Evolutionary conservation across 2,888 invertebrate species (phyloP).

Genomic region (Urechis unicinctus): DNA sequence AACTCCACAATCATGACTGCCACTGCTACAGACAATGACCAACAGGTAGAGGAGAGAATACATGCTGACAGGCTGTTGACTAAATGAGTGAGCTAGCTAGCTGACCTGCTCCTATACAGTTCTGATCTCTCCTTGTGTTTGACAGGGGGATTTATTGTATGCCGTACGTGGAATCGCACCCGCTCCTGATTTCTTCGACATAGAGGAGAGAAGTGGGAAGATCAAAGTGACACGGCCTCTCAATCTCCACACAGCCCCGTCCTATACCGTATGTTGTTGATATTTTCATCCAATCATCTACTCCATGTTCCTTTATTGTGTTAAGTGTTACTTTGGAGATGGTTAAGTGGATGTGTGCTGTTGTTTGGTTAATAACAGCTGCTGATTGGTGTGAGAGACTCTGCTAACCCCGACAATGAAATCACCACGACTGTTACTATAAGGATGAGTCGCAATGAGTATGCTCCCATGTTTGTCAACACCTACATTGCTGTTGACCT

Average conservation of each 20-base stretch:
- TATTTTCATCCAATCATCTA: background rate
- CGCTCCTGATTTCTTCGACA: constrained; percentile 18
- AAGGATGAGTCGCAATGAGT: constrained; percentile 31
- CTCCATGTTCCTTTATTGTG: no score
- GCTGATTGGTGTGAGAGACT: constrained; percentile 18
- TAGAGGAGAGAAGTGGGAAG: constrained; percentile 12
- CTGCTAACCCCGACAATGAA: constrained; percentile 16
- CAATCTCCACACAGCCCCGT: constrained; percentile 23
- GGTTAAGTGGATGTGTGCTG: no score
- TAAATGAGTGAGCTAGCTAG: no score
- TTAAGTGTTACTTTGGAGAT: no score
- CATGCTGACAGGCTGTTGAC: no score
- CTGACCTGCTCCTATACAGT: no score
- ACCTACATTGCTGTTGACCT: constrained; percentile 24
- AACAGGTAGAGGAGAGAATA: no score
- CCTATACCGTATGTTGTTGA: constrained; percentile 32
- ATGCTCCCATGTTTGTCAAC: constrained; percentile 20
- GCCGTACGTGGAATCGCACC: constrained; percentile 19
- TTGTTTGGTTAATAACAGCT: constrained; percentile 10
- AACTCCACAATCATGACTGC: constrained; percentile 27
- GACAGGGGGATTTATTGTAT: constrained; percentile 2
- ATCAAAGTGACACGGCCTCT: constrained; percentile 13
- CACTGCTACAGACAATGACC: constrained; percentile 25
- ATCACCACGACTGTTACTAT: constrained; percentile 26
- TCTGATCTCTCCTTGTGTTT: no score